Evolutionary conservation across 2,888 invertebrate genomes (phyloP), one percentile per base, ranked within the genome.

Genomic region (Malachius bipustulatus): DNA sequence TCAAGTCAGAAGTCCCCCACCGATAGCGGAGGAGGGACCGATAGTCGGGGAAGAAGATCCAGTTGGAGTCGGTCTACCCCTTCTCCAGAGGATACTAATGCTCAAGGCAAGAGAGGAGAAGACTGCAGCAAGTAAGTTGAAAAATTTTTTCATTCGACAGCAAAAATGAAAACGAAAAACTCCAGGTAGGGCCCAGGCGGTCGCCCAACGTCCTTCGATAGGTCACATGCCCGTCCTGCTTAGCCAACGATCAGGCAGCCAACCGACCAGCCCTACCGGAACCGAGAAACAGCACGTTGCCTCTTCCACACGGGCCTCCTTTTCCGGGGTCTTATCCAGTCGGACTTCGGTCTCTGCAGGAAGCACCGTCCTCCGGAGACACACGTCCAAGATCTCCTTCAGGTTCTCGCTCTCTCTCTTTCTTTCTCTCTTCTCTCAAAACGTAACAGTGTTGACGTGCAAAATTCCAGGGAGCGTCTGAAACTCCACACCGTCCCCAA

Each of bases 71-170:
- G 77, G 77, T 32, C 66, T 84, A 34, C 81, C 84, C 3, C 67
- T 85, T 3, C 60, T 82, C 14, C 83, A 87, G 59, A 69, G 84
- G 44, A 67, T 85, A 40, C 66, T 82, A 14, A 64, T 82, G 42
- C 65, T 84, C 30, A 83, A 84, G 65, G 76, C 79, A 16, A 82
- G 80, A 62, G 78, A 78, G 59, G 83, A 82, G 46, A 50, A 47
- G 33, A 47, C 48, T 9, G 47, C 46, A 10, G 28, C 27, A 9
- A n/a, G n/a, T n/a, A n/a, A n/a, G n/a, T n/a, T n/a, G n/a, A n/a
- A 32, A 36, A 26, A 32, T 36, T 2, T 32, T 30, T 2, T 16
- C 13, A 19, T 28, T 33, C 9, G 15, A 31, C 38, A 28, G 13
- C 26, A 11, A 16, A 32, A n/a, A n/a, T n/a, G n/a, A n/a, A n/a